Evolutionary conservation across 2,113 vertebrate species (phyloP).

Genomic region (Rhadina sibilatrix): DNA sequence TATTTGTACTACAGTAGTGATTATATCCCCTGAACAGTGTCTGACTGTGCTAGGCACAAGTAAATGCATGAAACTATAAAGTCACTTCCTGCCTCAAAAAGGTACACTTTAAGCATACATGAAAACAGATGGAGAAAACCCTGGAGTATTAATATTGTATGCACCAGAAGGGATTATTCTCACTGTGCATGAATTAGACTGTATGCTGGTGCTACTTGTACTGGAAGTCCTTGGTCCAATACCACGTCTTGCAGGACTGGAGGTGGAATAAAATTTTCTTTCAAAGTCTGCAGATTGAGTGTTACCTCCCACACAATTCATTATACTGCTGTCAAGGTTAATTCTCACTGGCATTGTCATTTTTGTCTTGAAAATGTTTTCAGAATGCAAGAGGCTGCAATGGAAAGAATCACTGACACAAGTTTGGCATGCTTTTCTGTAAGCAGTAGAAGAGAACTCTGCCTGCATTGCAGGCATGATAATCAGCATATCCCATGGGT

Average conservation of each 20-base stretch:
- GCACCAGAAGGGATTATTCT: conserved; percentile 11
- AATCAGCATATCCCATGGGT: neutral
- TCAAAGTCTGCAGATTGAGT: neutral
- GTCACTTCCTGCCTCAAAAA: neutral
- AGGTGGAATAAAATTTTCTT: conserved; percentile 42
- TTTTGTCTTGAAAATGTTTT: conserved; percentile 42
- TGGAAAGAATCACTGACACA: conserved; percentile 8
- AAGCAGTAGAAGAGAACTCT: neutral
- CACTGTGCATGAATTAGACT: neutral
- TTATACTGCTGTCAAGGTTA: conserved; percentile 38
- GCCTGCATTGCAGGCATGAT: neutral
- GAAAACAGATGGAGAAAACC: conserved; percentile 33
- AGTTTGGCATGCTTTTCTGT: neutral
- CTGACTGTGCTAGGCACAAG: neutral
- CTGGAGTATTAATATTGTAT: conserved; percentile 12
- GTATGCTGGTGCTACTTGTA: neutral
- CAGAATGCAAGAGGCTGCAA: neutral
- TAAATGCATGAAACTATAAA: neutral
- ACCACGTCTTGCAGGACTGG: neutral
- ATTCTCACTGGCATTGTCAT: conserved; percentile 50
- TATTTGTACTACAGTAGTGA: neutral
- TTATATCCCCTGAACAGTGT: neutral
- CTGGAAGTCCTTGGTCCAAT: conserved; percentile 14
- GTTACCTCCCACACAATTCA: conserved; percentile 10
- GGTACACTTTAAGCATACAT: neutral